Conservation (phyloP, 1,140 invertebrate species). For the Leptonema lineaticorne region DNA sequence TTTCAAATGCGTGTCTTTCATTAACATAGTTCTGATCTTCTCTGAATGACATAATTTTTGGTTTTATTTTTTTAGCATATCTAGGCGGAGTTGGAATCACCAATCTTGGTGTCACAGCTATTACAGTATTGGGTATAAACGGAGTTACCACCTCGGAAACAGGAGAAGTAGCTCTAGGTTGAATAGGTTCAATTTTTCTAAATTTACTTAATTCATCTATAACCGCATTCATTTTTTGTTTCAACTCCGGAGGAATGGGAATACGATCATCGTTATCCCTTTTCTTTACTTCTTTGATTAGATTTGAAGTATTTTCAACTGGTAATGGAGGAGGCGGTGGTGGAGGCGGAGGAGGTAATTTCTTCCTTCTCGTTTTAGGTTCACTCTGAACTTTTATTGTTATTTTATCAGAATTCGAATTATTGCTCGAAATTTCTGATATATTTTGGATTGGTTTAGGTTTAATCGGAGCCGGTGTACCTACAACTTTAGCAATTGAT, state of each 20-base stretch:
- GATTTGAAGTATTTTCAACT: background rate
- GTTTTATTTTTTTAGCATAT: conserved; percentile 16
- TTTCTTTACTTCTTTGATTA: conserved; percentile 23
- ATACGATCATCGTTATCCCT: conserved; percentile 43
- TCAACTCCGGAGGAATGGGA: conserved; percentile 53
- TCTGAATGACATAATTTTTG: conserved; percentile 17
- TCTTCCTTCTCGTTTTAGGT: conserved; percentile 37
- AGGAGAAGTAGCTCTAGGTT: conserved; percentile 39
- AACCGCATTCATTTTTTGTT: conserved; percentile 60
- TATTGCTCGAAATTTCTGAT: conserved; percentile 28
- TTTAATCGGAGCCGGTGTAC: conserved; percentile 50
- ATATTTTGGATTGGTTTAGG: conserved; percentile 36
- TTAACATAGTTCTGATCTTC: conserved; percentile 6
- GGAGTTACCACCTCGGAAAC: conserved; percentile 43
- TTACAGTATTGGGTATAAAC: conserved; percentile 43
- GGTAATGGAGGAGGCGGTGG: conserved; percentile 47
- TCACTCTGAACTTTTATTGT: conserved; percentile 23
- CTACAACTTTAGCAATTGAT: conserved; percentile 52
- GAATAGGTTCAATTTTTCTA: conserved; percentile 47
- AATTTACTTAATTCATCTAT: conserved; percentile 57
- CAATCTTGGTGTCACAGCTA: conserved; percentile 46
- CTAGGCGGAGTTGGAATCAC: conserved; percentile 48
- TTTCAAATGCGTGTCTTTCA: conserved; percentile 62
- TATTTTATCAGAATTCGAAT: conserved; percentile 38
- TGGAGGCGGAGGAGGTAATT: conserved; percentile 48